phyloP scores from a whole-genome alignment of 2,888 invertebrate genomes.

The Auanema freiburgensis region DNA sequence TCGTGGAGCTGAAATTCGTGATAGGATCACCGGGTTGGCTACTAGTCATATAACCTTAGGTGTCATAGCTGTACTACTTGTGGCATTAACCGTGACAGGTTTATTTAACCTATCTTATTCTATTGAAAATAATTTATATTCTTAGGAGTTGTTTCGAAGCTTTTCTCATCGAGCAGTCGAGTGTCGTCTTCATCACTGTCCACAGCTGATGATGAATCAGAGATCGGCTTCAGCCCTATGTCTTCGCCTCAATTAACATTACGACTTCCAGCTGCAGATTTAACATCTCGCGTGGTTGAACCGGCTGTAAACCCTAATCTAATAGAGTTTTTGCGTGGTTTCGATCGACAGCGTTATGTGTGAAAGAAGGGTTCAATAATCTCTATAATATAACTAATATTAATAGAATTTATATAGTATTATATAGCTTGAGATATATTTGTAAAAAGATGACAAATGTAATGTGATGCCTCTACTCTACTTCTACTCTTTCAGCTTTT shows the following conservation, averaged over 20 bases:
- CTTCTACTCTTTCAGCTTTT: no score
- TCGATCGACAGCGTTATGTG: slow-evolving; percentile 16
- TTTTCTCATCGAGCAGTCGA: no score
- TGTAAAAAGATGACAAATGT: no score
- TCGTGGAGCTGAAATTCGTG: slow-evolving; percentile 1
- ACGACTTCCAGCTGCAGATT: neutral
- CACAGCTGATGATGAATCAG: neutral
- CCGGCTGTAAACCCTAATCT: slow-evolving; percentile 7
- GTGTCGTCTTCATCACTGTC: neutral
- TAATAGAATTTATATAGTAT: no score
- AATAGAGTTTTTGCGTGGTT: slow-evolving; percentile 12
- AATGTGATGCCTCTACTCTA: no score
- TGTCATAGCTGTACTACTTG: neutral
- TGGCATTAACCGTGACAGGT: neutral
- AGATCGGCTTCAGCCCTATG: neutral
- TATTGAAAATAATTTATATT: neutral
- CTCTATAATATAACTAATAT: no score
- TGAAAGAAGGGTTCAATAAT: neutral
- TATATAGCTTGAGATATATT: no score
- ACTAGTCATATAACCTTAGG: neutral
- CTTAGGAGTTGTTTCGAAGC: neutral
- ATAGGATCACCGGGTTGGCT: neutral
- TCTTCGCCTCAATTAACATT: neutral
- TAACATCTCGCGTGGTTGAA: neutral
- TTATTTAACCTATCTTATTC: neutral